Evolutionary conservation across 2,888 invertebrate genomes (phyloP).

Genomic region (Dascillus cervinus): DNA sequence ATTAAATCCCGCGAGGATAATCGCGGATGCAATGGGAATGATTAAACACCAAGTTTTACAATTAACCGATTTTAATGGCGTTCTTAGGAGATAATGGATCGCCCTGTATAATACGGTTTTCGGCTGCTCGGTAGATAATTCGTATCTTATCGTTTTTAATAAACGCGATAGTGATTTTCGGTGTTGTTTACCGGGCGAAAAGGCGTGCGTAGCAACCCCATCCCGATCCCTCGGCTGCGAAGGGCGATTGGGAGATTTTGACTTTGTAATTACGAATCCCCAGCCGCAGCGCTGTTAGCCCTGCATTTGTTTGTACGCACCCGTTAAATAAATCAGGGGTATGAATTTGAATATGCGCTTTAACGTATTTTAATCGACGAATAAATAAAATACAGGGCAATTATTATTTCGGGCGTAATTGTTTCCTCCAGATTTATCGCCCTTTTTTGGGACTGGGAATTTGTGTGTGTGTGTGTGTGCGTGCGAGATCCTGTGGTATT

Average conservation of each 20-base stretch:
- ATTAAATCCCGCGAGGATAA: no score
- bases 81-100: no score
- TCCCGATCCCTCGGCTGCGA: conserved; percentile 17
- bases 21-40: no score
- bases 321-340: conserved; percentile 38
- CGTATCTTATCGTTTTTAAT: no score
- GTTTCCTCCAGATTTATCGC: no score
- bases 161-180: no score
- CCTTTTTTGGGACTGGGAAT: conserved; percentile 6
- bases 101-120: no score
- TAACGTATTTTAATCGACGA: conserved; percentile 41
- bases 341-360: conserved; percentile 41
- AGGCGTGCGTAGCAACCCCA: conserved; percentile 13
- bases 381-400: no score
- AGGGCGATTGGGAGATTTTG: conserved; percentile 32
- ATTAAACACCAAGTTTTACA: no score
- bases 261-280: conserved; percentile 41
- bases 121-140: no score
- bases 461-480: conserved; percentile 3
- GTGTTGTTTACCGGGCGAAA: conserved; percentile 8
- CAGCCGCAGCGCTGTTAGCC: conserved; percentile 26
- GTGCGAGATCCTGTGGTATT: conserved; percentile 18
- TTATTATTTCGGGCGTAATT: no score
- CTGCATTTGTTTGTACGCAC: conserved; percentile 33
- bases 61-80: no score